Evolutionary conservation across 64 coral and sea anemone genomes (phyloP).

Genomic region (Cladopsammia gracilis): DNA sequence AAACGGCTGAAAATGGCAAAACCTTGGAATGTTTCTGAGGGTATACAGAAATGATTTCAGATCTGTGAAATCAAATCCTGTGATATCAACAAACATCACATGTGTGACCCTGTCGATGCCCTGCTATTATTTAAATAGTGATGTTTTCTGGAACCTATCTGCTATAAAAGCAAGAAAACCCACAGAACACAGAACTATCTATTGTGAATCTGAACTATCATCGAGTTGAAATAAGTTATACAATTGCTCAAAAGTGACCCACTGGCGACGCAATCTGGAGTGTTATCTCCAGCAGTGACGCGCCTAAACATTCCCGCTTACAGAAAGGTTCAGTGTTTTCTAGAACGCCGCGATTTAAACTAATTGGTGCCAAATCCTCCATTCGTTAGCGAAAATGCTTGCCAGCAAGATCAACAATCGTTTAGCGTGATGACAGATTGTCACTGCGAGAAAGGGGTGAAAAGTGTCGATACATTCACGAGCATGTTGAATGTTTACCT

Average conservation of each 20-base stretch:
- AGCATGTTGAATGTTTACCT: not conserved
- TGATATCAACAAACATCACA: conserved; percentile 24
- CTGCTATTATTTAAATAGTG: not conserved
- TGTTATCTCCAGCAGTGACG: conserved; percentile 3
- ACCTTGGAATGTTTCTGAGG: not conserved
- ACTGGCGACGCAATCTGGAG: not conserved
- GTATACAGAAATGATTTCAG: not conserved
- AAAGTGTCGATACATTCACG: not conserved
- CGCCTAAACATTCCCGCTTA: conserved; percentile 42
- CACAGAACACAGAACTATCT: not conserved
- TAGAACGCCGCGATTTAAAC: not conserved
- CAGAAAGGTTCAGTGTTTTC: conserved; percentile 2
- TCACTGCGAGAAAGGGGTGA: not conserved
- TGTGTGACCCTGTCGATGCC: not conserved
- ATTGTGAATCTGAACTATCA: not conserved
- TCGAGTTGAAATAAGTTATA: conserved; percentile 6
- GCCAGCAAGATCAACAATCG: conserved; percentile 3
- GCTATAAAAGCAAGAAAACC: not conserved
- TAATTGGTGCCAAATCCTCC: not conserved
- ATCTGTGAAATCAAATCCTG: not conserved
- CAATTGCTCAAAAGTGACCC: conserved; percentile 8
- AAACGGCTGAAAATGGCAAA: not conserved
- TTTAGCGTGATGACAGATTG: conserved; percentile 22
- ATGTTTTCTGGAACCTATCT: conserved; percentile 10
- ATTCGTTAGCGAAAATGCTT: not conserved